Conservation (phyloP, 1,140 invertebrate genomes). For the Drosophila arizonae region DNA sequence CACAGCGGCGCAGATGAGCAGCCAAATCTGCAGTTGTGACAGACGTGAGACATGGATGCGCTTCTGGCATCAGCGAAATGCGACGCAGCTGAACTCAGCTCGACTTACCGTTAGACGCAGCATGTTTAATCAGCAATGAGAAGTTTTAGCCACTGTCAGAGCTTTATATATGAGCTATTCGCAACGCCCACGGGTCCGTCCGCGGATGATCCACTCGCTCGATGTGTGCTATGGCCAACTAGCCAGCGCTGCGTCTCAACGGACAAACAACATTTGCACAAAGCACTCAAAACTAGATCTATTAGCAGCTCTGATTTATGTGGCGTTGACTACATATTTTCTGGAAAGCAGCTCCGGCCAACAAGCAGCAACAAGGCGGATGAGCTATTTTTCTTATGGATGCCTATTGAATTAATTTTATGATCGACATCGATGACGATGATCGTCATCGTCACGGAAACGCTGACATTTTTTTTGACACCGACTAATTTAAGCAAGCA, state of each 20-base stretch:
- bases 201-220: slow-evolving; percentile 32
- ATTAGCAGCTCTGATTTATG: slow-evolving; percentile 65
- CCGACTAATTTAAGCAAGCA: slow-evolving; percentile 22
- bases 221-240: slow-evolving; percentile 51
- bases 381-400: slow-evolving; percentile 37
- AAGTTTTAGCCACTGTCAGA: slow-evolving; percentile 18
- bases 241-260: not conserved
- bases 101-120: slow-evolving; percentile 66
- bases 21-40: slow-evolving; percentile 32
- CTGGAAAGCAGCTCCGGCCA: slow-evolving; percentile 36
- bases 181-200: slow-evolving; percentile 49
- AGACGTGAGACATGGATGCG: not conserved
- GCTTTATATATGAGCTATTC: slow-evolving; percentile 65
- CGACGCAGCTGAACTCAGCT: not conserved
- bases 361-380: slow-evolving; percentile 9
- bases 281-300: slow-evolving; percentile 68
- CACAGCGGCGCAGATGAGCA: slow-evolving; percentile 44
- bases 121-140: slow-evolving; percentile 65
- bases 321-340: slow-evolving; percentile 66
- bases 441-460: slow-evolving; percentile 1
- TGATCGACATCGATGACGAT: not conserved
- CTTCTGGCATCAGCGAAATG: not conserved
- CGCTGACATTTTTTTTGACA: slow-evolving; percentile 38
- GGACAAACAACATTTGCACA: slow-evolving; percentile 35
- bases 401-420: slow-evolving; percentile 47